Base-by-base conservation (phyloP, 2,113 vertebrate genomes). In the Pogonocichla stellata region DNA sequence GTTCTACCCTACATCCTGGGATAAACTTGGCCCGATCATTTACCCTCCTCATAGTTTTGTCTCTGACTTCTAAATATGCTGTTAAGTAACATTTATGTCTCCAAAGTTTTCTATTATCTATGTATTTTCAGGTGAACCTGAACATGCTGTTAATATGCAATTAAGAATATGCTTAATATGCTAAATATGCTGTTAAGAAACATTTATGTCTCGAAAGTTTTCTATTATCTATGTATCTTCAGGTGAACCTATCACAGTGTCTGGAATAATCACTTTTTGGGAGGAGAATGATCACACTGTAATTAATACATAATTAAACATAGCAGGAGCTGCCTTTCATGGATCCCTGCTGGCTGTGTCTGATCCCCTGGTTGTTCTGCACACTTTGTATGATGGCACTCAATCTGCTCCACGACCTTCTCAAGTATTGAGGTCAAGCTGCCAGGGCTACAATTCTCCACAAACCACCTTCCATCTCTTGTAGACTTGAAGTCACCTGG, bases 381-480 rank as follows among this genome's bases (percentile, higher is more conserved):
- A 50, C 0, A 0, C 57, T 23, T 33, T 11, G 1, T 4, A 4
- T 17, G 26, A 24, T 14, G 34, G 7, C 19, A 43, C 15, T 78
- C 8, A 20, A 57, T 25, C 26, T 43, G 42, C 26, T 78, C 19
- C 42, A 18, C 28, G 43, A 43, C 7, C 42, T 36, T 48, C 34
- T 69, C 34, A 23, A 12, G 12, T 69, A 48, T 19, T 13, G 34
- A 61, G 25, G 12, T 10, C 33, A 20, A 51, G 2, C 15, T 84
- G 34, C 36, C 10, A 5, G 10, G 26, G 19, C 34, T 48, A 14
- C 43, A 36, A 26, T 10, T 64, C 6, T 34, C 31, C 9, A 43
- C 5, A 51, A 51, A 25, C 7, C 33, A 64, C 26, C 15, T 90
- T 50, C 33, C 5, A n/a, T 4, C 26, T 23, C 19, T 50, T 64